These are phyloP conservation scores for Phoenoteleia sp. DNA, from an alignment of 2,888 invertebrate species.

Conservation along the genomic window DNA sequence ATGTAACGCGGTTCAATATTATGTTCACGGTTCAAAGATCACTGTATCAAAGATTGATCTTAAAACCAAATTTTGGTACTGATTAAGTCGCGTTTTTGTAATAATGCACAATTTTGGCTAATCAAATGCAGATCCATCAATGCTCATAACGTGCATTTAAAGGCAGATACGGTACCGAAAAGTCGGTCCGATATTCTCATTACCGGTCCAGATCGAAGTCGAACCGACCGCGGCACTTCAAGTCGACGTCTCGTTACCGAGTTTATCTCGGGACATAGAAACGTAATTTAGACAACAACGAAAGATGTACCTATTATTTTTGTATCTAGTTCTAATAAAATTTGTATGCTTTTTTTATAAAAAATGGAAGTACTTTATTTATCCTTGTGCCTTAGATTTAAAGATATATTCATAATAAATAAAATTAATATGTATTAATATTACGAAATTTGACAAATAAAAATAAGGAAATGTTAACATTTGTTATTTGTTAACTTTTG, in stretches of 20 bases:
- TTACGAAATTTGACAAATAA: no score
- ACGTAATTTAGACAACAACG: conserved; percentile 78
- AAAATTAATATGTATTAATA: no score
- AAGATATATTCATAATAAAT: background rate
- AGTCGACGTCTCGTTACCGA: conserved; percentile 54
- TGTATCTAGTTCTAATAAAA: conserved; percentile 84
- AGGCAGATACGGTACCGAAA: conserved; percentile 53
- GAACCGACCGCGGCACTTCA: conserved; percentile 19
- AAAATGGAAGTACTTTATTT: conserved; percentile 26
- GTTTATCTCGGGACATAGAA: conserved; percentile 61
- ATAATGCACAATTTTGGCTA: background rate
- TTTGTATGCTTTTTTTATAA: conserved; percentile 85
- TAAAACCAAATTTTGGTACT: no score
- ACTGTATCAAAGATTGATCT: no score
- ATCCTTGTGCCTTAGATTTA: background rate
- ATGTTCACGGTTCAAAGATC: conserved; percentile 45
- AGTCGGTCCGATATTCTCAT: conserved; percentile 33
- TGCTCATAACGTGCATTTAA: conserved; percentile 45
- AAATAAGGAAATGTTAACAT: no score
- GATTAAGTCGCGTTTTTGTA: no score
- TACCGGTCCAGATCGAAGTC: conserved; percentile 36
- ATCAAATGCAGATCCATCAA: background rate
- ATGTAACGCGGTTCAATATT: conserved; percentile 61
- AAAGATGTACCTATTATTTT: conserved; percentile 85
- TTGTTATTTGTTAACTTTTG: no score